Conservation (phyloP, 2,888 invertebrate species). For the Drosophila ochracea region DNA sequence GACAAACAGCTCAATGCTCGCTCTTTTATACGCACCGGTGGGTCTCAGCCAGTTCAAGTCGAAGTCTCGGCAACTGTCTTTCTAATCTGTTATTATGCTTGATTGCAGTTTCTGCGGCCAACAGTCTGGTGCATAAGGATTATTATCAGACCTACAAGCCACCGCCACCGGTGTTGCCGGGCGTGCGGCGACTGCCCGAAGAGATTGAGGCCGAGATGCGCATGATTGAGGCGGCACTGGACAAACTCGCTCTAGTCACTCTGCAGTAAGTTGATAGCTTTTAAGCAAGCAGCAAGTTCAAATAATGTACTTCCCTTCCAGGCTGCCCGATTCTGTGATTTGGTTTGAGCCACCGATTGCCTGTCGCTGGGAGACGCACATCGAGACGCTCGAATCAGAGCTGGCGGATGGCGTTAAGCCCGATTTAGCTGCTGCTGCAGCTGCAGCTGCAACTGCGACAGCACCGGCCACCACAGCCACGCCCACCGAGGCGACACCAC, state of each 20-base stretch:
- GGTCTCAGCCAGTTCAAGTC: constrained; percentile 9
- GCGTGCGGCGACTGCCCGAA: constrained; percentile 90
- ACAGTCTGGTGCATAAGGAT: constrained; percentile 87
- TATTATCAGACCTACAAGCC: constrained; percentile 90
- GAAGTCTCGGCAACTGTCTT: not conserved
- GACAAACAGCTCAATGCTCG: constrained; percentile 83
- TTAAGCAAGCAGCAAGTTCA: not conserved
- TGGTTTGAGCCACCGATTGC: constrained; percentile 93
- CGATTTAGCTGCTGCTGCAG: constrained; percentile 16
- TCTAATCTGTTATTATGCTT: not conserved
- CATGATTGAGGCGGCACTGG: constrained; percentile 90
- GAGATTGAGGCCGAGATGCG: constrained; percentile 93
- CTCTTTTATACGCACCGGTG: constrained; percentile 84
- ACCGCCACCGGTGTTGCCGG: constrained; percentile 88
- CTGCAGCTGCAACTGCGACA: constrained; percentile 24
- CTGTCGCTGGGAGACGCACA: constrained; percentile 89
- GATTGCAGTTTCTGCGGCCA: constrained; percentile 82
- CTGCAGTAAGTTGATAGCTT: constrained; percentile 87
- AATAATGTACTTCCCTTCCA: not conserved
- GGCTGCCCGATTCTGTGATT: constrained; percentile 89
- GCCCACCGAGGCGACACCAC: constrained; percentile 71
- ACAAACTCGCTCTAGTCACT: constrained; percentile 89
- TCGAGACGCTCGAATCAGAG: constrained; percentile 83
- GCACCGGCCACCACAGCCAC: constrained; percentile 67
- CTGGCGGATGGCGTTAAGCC: constrained; percentile 74